Percentiles rank a stretch among this genome's conserved stretches.
These are phyloP conservation scores for Delia radicum DNA, from an alignment of 1,140 invertebrate genomes.

Conservation along the genomic window DNA sequence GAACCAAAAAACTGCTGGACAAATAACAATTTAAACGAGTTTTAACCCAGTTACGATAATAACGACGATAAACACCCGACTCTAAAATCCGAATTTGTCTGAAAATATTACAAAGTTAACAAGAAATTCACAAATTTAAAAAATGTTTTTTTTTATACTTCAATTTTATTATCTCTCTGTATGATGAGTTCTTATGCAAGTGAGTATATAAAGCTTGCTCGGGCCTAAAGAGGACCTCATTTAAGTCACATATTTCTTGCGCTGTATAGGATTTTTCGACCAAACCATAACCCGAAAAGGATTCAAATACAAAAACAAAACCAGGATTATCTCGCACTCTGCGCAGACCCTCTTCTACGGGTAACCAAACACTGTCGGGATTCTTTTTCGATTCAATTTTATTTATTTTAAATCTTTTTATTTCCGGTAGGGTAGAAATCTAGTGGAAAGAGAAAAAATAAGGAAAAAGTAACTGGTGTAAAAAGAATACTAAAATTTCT, in stretches of 20 bases:
- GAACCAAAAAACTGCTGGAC: slow-evolving; percentile 43
- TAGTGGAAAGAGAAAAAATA: slow-evolving; percentile 4
- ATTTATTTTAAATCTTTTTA: slow-evolving; percentile 36
- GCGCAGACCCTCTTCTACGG: slow-evolving; percentile 39
- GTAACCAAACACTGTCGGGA: slow-evolving; percentile 39
- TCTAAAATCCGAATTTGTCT: slow-evolving; percentile 42
- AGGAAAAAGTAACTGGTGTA: too few relatives aligned
- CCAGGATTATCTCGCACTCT: slow-evolving; percentile 44
- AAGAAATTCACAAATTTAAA: not conserved
- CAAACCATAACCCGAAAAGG: slow-evolving; percentile 40
- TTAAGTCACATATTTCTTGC: slow-evolving; percentile 49
- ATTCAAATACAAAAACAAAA: slow-evolving; percentile 43
- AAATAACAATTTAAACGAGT: slow-evolving; percentile 41
- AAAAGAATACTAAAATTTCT: too few relatives aligned
- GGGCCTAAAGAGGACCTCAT: slow-evolving; percentile 43
- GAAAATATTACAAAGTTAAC: not conserved
- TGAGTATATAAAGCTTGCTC: slow-evolving; percentile 40
- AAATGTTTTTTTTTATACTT: slow-evolving; percentile 28
- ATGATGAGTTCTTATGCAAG: slow-evolving; percentile 45
- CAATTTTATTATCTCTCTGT: slow-evolving; percentile 42
- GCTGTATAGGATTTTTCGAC: slow-evolving; percentile 41
- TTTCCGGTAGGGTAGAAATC: slow-evolving; percentile 38
- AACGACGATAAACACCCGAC: slow-evolving; percentile 44
- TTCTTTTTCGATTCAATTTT: slow-evolving; percentile 42
- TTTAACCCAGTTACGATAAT: slow-evolving; percentile 39